Percentiles rank a stretch among this genome's conserved stretches.
Evolutionary conservation across 1,140 invertebrate genomes (phyloP).

Genomic region (Micrasema minimum): DNA sequence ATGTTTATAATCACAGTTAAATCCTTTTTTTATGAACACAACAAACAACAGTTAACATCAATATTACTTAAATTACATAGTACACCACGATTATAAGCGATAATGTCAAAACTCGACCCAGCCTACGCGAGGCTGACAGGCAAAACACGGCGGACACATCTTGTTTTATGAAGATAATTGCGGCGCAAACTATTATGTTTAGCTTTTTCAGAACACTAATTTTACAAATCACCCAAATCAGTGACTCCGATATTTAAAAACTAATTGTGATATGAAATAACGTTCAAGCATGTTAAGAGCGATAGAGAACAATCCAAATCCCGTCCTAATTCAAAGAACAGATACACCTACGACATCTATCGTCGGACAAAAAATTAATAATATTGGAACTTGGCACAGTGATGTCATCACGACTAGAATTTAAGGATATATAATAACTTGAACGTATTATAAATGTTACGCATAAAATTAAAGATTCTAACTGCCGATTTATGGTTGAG

Average conservation of each 20-base stretch:
- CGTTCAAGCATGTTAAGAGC: conserved; percentile 31
- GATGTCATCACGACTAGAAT: conserved; percentile 42
- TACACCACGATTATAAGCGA: conserved; percentile 28
- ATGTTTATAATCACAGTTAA: conserved; percentile 37
- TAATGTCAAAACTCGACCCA: conserved; percentile 45
- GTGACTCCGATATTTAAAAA: conserved; percentile 8
- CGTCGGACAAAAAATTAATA: conserved; percentile 24
- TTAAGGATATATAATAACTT: no score
- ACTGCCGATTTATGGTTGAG: no score
- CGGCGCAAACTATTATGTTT: not conserved
- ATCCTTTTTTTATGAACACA: conserved; percentile 4
- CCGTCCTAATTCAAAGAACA: conserved; percentile 43
- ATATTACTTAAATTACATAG: conserved; percentile 1
- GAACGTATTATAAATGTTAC: no score
- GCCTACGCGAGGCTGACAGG: conserved; percentile 46
- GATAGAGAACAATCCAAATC: conserved; percentile 14
- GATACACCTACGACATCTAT: conserved; percentile 43
- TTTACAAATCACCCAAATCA: conserved; percentile 14
- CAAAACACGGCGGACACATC: conserved; percentile 42
- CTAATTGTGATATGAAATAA: conserved; percentile 24
- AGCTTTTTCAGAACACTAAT: conserved; percentile 8
- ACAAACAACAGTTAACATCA: not conserved
- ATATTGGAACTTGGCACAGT: conserved; percentile 10
- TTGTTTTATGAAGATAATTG: conserved; percentile 21
- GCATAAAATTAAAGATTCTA: no score